These are phyloP conservation scores for Erinaceus europaeus DNA, from an alignment of 2,113 vertebrate genomes.

Conservation along the genomic window DNA sequence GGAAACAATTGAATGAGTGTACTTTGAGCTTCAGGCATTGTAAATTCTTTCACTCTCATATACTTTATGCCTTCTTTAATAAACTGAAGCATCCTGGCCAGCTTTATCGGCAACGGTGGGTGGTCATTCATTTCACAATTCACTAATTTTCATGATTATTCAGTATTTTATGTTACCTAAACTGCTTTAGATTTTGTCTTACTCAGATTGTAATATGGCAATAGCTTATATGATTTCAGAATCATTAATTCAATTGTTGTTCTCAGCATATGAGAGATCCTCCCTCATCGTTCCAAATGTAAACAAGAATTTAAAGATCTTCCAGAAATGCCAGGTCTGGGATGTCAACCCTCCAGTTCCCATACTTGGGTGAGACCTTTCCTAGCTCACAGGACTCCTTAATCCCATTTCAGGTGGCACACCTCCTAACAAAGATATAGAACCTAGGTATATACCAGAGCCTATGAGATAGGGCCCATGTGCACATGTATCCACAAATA, in stretches of 20 bases:
- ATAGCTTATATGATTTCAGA: constrained; percentile 56
- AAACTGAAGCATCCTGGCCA: constrained; percentile 61
- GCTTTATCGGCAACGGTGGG: constrained; percentile 49
- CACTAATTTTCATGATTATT: constrained; percentile 70
- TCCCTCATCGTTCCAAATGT: neutral
- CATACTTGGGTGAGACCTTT: too few species aligned
- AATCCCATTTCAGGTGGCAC: too few species aligned
- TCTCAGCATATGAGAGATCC: neutral
- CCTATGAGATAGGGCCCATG: too few species aligned
- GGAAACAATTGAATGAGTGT: constrained; percentile 59
- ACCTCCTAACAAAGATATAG: too few species aligned
- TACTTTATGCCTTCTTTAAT: constrained; percentile 71
- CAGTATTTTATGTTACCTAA: constrained; percentile 67
- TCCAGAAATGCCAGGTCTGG: too few species aligned
- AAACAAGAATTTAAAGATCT: too few species aligned
- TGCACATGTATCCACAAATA: too few species aligned
- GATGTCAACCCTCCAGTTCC: too few species aligned
- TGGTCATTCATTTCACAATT: constrained; percentile 69
- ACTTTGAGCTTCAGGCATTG: constrained; percentile 64
- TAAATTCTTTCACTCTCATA: constrained; percentile 66
- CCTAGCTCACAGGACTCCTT: too few species aligned
- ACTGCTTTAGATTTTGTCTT: constrained; percentile 60
- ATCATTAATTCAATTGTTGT: constrained; percentile 61
- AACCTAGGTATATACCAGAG: too few species aligned
- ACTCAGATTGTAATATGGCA: constrained; percentile 47